phyloP scores from a whole-genome alignment of 2,888 invertebrate species.

The Pocota personata region DNA sequence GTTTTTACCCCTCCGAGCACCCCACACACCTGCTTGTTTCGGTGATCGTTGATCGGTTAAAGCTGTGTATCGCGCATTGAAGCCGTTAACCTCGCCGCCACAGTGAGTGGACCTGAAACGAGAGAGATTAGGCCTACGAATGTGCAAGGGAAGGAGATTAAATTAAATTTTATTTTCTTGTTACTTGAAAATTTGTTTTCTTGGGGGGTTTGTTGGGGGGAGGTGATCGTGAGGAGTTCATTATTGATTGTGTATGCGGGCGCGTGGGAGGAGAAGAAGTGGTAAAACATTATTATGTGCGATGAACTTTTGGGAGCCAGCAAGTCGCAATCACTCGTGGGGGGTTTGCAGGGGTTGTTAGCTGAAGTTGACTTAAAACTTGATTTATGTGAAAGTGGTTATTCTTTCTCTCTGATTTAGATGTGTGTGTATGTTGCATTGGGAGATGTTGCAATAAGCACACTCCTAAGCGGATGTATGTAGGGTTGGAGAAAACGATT shows the following conservation, averaged over 20 bases:
- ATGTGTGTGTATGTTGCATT: not conserved
- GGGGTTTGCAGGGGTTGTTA: constrained; percentile 1
- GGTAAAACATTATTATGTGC: constrained; percentile 21
- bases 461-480: not conserved
- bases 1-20: constrained; percentile 3
- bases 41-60: constrained; percentile 29
- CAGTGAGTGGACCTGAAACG: constrained; percentile 14
- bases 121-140: constrained; percentile 66
- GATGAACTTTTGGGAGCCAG: constrained; percentile 26
- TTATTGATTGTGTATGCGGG: constrained; percentile 23
- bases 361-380: constrained; percentile 5
- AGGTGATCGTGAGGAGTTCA: constrained; percentile 20
- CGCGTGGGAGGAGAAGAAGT: constrained; percentile 23
- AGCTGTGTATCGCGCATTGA: constrained; percentile 26
- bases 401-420: not conserved
- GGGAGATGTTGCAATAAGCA: not conserved
- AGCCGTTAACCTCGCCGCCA: constrained; percentile 70
- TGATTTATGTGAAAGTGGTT: constrained; percentile 24
- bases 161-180: constrained; percentile 8
- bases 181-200: not conserved
- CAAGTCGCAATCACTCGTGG: constrained; percentile 7
- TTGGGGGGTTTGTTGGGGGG: not conserved
- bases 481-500: not conserved
- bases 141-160: constrained; percentile 40
- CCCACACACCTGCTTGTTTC: not conserved